A percentile compares a stretch with the other conserved stretches of the same genome.
Conservation (phyloP, 2,888 invertebrate species). For the Papilio protenor region DNA sequence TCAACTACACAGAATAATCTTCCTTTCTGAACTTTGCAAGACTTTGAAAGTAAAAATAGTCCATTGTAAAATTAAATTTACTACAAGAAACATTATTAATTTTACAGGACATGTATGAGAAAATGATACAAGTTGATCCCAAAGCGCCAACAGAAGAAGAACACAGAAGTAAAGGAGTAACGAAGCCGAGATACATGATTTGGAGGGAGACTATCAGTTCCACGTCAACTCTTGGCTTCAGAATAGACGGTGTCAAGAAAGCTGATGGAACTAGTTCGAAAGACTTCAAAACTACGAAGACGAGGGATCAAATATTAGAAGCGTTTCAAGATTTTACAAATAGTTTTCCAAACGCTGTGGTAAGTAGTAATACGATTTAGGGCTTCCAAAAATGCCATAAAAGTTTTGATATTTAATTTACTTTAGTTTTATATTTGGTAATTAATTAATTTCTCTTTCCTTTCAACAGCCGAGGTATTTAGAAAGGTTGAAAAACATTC, state of each 20-base stretch:
- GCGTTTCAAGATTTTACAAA: conserved; percentile 92
- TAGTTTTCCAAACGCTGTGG: conserved; percentile 91
- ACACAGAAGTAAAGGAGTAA: conserved; percentile 94
- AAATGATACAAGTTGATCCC: conserved; percentile 97
- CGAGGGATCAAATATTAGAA: conserved; percentile 91
- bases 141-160: conserved; percentile 96
- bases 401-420: neutral
- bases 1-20: neutral
- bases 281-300: conserved; percentile 97
- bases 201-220: conserved; percentile 99
- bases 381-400: neutral
- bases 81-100: neutral
- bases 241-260: conserved; percentile 97
- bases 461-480: conserved; percentile 89
- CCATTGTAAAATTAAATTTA: neutral
- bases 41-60: neutral
- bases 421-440: conserved; percentile 57
- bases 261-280: conserved; percentile 96
- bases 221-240: conserved; percentile 97
- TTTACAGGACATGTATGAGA: conserved; percentile 96
- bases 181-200: conserved; percentile 97
- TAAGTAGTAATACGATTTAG: conserved; percentile 71
- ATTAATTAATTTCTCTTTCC: neutral
- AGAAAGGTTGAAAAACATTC: conserved; percentile 92
- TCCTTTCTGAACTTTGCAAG: neutral